Evolutionary conservation across 1,140 invertebrate genomes (phyloP), one percentile per base, ranked within the genome.

Genomic region (Neodiprion pinetum): DNA sequence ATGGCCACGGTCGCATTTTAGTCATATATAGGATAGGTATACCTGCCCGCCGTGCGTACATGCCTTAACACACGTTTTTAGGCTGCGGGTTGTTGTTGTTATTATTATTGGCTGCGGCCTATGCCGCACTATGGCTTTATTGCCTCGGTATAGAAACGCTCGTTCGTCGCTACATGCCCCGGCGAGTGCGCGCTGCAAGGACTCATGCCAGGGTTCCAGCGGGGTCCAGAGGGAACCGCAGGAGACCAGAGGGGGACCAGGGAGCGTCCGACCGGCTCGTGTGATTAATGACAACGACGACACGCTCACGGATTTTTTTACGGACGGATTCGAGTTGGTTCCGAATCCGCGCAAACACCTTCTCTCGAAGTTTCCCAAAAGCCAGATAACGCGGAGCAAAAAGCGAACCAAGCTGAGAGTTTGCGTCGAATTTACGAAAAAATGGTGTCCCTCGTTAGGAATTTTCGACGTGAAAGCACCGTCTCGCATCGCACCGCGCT

Each of bases 51-150:
- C 68, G 71, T 79, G 76, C 73, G 78, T 50, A 28, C 14, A 17
- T 40, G 28, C 53, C 40, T 40, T 50, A 69, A 14, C n/a, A 49
- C 67, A 61, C 7, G 53, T 7, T 14, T 48, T 67, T 66, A 81
- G 79, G 80, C 79, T 12, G 78, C 75, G 77, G 28, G 78, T 75
- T 83, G 71, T 75, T 78, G 10, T 86, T 82, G 81, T 86, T 86
- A 85, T 85, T 86, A 82, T 82, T 80, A 85, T 87, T 86, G 84
- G 82, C 79, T 80, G 80, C 78, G 79, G 80, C 28, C 28, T 40
- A 40, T 40, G 28, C 78, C 79, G 48, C 70, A 81, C 80, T 82
- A 84, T 76, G 78, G 79, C 80, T 87, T 86, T 86, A 87, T 87
- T 84, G 80, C 78, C 61, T 28, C 11, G 53, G 53, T 47, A 69